Evolutionary conservation across 2,797 vertebrate genomes (phyloP).

Genomic region (Diplodus sargus): DNA sequence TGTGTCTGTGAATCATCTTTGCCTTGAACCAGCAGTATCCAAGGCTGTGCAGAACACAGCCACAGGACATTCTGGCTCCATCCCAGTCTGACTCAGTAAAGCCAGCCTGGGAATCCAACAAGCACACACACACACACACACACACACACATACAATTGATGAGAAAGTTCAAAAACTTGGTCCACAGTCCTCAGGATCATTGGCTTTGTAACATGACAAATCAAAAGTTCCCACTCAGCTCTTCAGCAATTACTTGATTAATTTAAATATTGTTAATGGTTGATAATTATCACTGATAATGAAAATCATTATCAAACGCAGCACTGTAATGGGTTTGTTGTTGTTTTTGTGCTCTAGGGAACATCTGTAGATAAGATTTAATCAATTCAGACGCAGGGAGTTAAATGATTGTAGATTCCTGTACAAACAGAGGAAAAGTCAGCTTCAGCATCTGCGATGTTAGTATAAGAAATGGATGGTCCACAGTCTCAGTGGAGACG

Average conservation of each 20-base stretch:
- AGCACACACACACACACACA: not conserved
- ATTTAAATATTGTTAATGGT: not conserved
- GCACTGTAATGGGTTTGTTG: not conserved
- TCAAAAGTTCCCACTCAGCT: not conserved
- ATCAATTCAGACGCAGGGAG: not conserved
- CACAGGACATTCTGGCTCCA: not conserved
- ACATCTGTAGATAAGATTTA: not conserved
- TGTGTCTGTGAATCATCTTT: not conserved
- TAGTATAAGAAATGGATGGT: not conserved
- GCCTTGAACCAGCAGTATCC: not conserved
- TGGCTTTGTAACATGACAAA: not conserved
- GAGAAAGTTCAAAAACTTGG: not conserved
- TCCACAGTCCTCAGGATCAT: not conserved
- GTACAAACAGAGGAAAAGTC: not conserved
- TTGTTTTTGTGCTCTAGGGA: not conserved
- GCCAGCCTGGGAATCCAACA: not conserved
- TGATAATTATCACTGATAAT: conserved; percentile 1
- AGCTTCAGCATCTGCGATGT: not conserved
- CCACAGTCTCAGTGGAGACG: not conserved
- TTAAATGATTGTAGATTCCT: not conserved
- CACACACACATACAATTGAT: not conserved
- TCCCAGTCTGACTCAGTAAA: not conserved
- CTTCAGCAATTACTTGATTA: not conserved
- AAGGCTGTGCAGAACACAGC: not conserved
- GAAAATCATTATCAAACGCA: not conserved